Conservation (phyloP, 37 sponge, comb jelly and placozoan species). For the Chondrilla cf. caribensis region DNA sequence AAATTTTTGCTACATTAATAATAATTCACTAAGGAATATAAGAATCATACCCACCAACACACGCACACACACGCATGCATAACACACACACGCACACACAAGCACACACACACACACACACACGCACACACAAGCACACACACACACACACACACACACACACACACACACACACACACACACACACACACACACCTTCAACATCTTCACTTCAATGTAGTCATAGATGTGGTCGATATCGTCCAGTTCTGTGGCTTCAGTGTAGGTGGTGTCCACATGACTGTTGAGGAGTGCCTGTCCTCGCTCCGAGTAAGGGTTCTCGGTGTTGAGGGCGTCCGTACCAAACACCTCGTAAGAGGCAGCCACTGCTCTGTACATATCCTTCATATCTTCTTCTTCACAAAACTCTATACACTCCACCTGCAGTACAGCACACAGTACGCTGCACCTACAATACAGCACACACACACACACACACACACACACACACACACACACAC, state of each 20-base stretch:
- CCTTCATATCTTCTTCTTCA: neutral
- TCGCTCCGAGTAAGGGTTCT: neutral
- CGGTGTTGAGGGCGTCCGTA: too few relatives aligned
- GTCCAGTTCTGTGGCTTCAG: neutral
- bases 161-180: too few relatives aligned
- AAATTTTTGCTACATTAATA: too few relatives aligned
- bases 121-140: too few relatives aligned
- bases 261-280: neutral
- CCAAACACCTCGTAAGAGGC: neutral
- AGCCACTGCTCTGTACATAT: constrained; percentile 9
- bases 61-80: too few relatives aligned
- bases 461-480: neutral
- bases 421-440: neutral
- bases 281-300: neutral
- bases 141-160: too few relatives aligned
- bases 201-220: neutral
- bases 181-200: too few relatives aligned
- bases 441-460: neutral
- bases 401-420: constrained; percentile 15
- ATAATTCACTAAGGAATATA: too few relatives aligned
- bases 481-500: neutral
- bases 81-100: too few relatives aligned
- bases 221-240: constrained; percentile 23
- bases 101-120: too few relatives aligned
- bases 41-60: too few relatives aligned